Evolutionary conservation across 2,888 invertebrate species (phyloP).

Genomic region (Melitaea athalia): DNA sequence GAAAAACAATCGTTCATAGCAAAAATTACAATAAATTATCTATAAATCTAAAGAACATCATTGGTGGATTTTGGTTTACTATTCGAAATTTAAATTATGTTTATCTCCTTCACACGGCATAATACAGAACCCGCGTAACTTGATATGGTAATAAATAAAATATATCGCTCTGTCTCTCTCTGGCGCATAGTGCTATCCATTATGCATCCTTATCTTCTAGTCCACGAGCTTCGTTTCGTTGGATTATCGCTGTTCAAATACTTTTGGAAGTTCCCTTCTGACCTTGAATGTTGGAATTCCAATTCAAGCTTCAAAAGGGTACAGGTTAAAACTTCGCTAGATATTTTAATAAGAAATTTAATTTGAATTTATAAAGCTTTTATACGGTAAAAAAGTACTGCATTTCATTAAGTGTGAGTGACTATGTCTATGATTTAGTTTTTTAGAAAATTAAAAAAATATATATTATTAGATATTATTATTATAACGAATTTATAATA

Average conservation of each 20-base stretch:
- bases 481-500: too few species aligned
- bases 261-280: slow-evolving; percentile 71
- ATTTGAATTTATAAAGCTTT: background rate
- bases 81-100: slow-evolving; percentile 47
- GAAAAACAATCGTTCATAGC: background rate
- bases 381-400: too few species aligned
- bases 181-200: slow-evolving; percentile 38
- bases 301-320: slow-evolving; percentile 42
- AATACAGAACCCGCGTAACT: slow-evolving; percentile 58
- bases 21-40: background rate
- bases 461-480: too few species aligned
- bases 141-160: slow-evolving; percentile 79
- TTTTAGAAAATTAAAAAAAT: too few species aligned
- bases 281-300: slow-evolving; percentile 73
- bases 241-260: slow-evolving; percentile 75
- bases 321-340: slow-evolving; percentile 29
- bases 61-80: slow-evolving; percentile 18
- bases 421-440: background rate
- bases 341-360: background rate
- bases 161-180: slow-evolving; percentile 57
- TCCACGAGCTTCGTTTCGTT: slow-evolving; percentile 60
- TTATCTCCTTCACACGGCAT: slow-evolving; percentile 59
- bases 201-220: slow-evolving; percentile 23
- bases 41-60: too few species aligned
- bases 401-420: too few species aligned